Base-by-base conservation (phyloP, 2,797 vertebrate species). In the Salmo trutta region DNA sequence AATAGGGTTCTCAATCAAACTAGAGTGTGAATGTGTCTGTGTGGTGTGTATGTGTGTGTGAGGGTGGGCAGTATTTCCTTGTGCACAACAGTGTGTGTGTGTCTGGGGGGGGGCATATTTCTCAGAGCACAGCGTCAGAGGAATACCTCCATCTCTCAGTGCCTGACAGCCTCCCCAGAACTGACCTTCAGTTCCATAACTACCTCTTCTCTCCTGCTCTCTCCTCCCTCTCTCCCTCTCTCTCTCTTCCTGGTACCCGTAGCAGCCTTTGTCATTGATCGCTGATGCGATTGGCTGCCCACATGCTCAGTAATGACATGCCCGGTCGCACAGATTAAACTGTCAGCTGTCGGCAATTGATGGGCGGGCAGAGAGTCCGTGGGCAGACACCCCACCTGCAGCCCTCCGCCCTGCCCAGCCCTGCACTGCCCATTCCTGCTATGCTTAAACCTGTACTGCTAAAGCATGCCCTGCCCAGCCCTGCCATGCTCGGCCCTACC, bases 271-370 rank as follows among this genome's bases (percentile, higher is more conserved):
- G 97, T 98, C 97, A 99, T 98, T 99, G 97, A 99, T 98, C 96
- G 95, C 94, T 98, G 98, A 98, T 99, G 97, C 97, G 96, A 98
- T 94, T 97, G 96, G 97, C 95, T 98, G 98, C 96, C 95, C 96
- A 95, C 94, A 93, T 96, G 96, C 97, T 96, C 96, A 95, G 96
- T 98, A 98, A 98, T 98, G 97, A 97, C 97, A 96, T 96, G 96
- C 95, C 96, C 96, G 96, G 97, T 96, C 94, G 96, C 95, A 95
- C 96, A 99, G 97, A 99, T 99, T 99, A 98, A 99, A 99, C 98
- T 99, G 98, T 99, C 98, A 99, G 96, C 97, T 98, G 98, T 97
- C 97, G 98, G 97, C 95, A 96, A 99, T 99, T 99, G 96, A 99
- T 99, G 98, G 96, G 94, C 89, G 95, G 95, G 95, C 94, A 81